Percentiles rank a stretch among this genome's conserved stretches.
These are phyloP conservation scores for Hemicordylus capensis DNA, from an alignment of 2,113 vertebrate genomes.

Conservation along the genomic window DNA sequence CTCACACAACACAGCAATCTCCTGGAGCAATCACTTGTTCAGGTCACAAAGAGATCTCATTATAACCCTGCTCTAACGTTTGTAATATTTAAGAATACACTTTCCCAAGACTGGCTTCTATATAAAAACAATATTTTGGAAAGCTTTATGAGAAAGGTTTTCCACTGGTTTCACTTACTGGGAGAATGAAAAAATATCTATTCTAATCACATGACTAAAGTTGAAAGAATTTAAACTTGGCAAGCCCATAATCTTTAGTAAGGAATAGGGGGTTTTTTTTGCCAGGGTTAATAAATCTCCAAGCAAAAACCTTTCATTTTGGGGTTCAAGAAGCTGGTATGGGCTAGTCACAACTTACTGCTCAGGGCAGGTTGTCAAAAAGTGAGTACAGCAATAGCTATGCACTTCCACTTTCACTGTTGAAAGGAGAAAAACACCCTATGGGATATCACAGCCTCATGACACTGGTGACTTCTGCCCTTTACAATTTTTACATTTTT, in stretches of 20 bases:
- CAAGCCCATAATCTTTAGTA: neutral
- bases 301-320: neutral
- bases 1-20: constrained; percentile 31
- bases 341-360: neutral
- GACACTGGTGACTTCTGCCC: constrained; percentile 21
- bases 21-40: neutral
- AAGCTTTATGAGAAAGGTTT: constrained; percentile 19
- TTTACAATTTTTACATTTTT: no score
- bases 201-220: constrained; percentile 24
- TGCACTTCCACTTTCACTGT: neutral
- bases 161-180: neutral
- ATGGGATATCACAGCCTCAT: constrained; percentile 15
- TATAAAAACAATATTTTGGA: constrained; percentile 36
- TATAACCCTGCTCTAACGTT: neutral
- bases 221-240: constrained; percentile 22
- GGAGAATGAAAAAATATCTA: constrained; percentile 12
- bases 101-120: constrained; percentile 21
- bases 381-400: neutral
- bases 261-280: rapidly evolving
- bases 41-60: constrained; percentile 26
- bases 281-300: constrained; percentile 24
- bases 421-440: neutral
- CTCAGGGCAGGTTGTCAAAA: neutral
- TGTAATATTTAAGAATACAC: neutral
- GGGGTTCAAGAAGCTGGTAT: neutral